Base-by-base conservation (phyloP, 23 tunicate species). In the Diplosoma virens region DNA sequence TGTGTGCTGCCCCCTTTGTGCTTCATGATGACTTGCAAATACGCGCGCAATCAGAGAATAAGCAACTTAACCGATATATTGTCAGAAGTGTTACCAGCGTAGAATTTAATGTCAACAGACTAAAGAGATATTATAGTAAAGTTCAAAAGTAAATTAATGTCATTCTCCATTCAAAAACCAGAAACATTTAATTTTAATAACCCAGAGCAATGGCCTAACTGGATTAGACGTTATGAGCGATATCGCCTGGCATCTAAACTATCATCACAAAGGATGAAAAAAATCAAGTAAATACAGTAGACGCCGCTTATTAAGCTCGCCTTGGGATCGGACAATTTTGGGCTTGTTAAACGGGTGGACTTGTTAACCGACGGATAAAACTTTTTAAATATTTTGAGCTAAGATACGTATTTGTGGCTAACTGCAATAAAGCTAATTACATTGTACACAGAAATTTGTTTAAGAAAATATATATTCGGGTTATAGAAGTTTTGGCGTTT, bases 191-290 rank as follows among this genome's bases (percentile, higher is more conserved):
- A 73, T 67, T 73, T 73, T 37, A 73, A 52, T 25, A 47, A 25
- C 35, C 68, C 79, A 73, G 67, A 73, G 25, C 53, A 48, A 52
- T 73, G 79, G 79, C 37, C 17, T 22, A 29, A 22, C 25, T 73
- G 79, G 68, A 27, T 73, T 18, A 34, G 78, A 25, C 24, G 78
- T 47, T 73, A 47, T 29, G 66, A 73, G 46, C 60, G 78, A 6
- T 73, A 47, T 28, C 32, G 66, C 7, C 22, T 14, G 36, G 66
- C 78, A 3, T 73, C 35, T 3, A 18, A 33, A 23, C 24, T 48
- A 33, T 47, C 63, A 29, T n/a, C 47, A 2, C 7, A 46, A 46
- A 46, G 52, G 16, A 14, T 11, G 52, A 46, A 46, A 46, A 16
- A 11, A 11, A 46, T n/a, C n/a, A n/a, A n/a, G n/a, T 45, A 45